Evolutionary conservation across 2,113 vertebrate species (phyloP), one percentile per base, ranked within the genome.

Genomic region (Otolemur garnettii): DNA sequence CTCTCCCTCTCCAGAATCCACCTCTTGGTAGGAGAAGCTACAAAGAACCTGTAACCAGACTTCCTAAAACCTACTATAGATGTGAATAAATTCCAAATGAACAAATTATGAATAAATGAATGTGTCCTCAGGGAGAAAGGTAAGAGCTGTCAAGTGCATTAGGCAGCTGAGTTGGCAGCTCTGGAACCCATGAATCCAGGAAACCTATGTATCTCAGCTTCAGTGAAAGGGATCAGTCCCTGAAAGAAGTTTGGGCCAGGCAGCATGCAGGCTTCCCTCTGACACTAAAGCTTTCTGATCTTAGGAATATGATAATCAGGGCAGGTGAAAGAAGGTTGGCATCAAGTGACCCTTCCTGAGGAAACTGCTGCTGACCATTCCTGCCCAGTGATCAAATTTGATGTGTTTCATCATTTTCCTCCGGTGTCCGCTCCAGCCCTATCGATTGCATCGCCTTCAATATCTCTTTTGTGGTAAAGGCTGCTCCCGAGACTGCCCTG

Each of bases 401-500:
- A 97, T 94, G 59, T 57, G 93, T 97, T 98, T 98, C 97, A 92
- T 98, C 78, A 97, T 98, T 98, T 98, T 97, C 87, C 98, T 98
- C 96, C 57, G 26, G 95, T 89, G 97, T 53, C 90, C 55, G 87
- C 78, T 81, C 81, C n/a, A 68, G 87, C 64, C 95, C n/a, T 95
- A 98, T 98, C 87, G 98, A 98, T 98, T 94, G 60, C 60, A 98
- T 98, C 96, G 69, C 97, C 98, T 98, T 97, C 98, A 98, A 98
- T 98, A 98, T 98, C 96, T 98, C 96, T 98, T 98, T 97, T 98
- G 97, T 98, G 97, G 98, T 98, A 98, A 97, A 97, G 94, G 87
- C 0, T 60, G 82, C 97, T 98, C 97, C 87, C 7, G 85, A 98
- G 98, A 98, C 95, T 98, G 97, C 96, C 96, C 93, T 98, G 87